phyloP scores from a whole-genome alignment of 2,113 vertebrate genomes.

The Xiphophorus hellerii region DNA sequence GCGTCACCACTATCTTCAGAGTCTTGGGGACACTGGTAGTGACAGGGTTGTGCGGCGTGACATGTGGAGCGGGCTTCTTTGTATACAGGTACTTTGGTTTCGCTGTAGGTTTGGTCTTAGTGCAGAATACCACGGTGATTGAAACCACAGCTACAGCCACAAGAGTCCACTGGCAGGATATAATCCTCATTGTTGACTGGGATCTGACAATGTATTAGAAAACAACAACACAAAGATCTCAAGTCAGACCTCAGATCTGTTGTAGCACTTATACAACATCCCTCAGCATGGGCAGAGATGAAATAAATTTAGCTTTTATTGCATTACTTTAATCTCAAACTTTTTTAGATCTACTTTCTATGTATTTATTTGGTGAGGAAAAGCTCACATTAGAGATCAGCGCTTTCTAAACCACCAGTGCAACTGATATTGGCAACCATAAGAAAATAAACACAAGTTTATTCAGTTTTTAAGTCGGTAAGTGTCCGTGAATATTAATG shows the following conservation, averaged over 20 bases:
- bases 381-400: too few relatives aligned
- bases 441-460: too few relatives aligned
- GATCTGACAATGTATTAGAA: constrained; percentile 72
- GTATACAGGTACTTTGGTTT: constrained; percentile 85
- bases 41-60: constrained; percentile 62
- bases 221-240: neutral
- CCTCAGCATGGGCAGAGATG: too few relatives aligned
- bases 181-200: constrained; percentile 79
- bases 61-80: constrained; percentile 81
- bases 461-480: neutral
- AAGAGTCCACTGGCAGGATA: constrained; percentile 53
- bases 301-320: too few relatives aligned
- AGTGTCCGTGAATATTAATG: neutral
- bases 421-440: too few relatives aligned
- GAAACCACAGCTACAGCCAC: constrained; percentile 59
- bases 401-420: too few relatives aligned
- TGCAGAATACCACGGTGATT: constrained; percentile 35
- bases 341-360: too few relatives aligned
- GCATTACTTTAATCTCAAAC: too few relatives aligned
- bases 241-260: neutral
- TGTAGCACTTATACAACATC: neutral
- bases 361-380: too few relatives aligned
- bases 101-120: constrained; percentile 82
- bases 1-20: constrained; percentile 41
- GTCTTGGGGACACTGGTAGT: constrained; percentile 61